Evolutionary conservation across 1,140 invertebrate species (phyloP).

Genomic region (Galleria mellonella): DNA sequence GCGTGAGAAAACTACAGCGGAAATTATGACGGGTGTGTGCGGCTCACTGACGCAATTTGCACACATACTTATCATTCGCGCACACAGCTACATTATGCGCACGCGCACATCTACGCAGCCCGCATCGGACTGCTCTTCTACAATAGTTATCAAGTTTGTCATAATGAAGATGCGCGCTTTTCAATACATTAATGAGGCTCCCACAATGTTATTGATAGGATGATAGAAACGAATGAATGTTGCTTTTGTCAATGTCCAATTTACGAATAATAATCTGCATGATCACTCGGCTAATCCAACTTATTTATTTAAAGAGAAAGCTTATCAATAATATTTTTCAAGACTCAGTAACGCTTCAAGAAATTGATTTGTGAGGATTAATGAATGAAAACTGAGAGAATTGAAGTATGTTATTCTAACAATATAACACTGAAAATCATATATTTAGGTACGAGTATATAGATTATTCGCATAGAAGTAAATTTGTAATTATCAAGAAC

Average conservation of each 20-base stretch:
- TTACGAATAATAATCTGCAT: conserved; percentile 32
- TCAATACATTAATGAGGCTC: conserved; percentile 60
- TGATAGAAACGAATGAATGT: conserved; percentile 28
- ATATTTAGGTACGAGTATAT: too few species aligned
- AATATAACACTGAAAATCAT: too few species aligned
- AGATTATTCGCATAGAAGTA: too few species aligned
- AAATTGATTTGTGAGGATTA: too few species aligned
- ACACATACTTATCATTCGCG: conserved; percentile 4
- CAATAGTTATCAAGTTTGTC: conserved; percentile 50
- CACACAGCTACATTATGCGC: conserved; percentile 20
- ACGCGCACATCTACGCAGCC: conserved; percentile 28
- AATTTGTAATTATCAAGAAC: too few species aligned
- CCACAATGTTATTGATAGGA: conserved; percentile 49
- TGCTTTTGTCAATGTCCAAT: conserved; percentile 44
- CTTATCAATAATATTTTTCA: conserved; percentile 18
- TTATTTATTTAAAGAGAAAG: conserved; percentile 37
- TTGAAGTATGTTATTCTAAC: conserved; percentile 17
- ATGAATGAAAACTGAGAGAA: too few species aligned
- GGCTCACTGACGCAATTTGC: conserved; percentile 22
- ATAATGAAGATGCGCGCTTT: conserved; percentile 64
- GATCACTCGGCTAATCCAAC: conserved; percentile 35
- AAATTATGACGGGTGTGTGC: conserved; percentile 42
- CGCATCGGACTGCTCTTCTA: conserved; percentile 49
- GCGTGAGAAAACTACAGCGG: conserved; percentile 64
- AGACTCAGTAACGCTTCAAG: not conserved